phyloP scores from a whole-genome alignment of 2,797 vertebrate genomes.

The Margarornis squamiger region DNA sequence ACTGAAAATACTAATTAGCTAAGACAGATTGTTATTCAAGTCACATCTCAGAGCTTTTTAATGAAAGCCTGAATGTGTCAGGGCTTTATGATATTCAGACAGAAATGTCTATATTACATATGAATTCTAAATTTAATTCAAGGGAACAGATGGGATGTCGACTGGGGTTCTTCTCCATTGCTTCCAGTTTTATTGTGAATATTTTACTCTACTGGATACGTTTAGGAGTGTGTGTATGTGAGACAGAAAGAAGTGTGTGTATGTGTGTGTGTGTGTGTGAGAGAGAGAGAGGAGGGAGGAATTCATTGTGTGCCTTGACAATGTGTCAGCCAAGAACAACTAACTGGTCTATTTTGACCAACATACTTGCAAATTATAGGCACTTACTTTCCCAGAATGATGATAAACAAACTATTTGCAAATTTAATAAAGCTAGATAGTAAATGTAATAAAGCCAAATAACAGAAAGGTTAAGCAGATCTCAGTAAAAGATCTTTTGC shows the following conservation, averaged over 20 bases:
- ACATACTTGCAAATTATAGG: constrained; percentile 47
- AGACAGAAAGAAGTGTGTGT: not conserved
- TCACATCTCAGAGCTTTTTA: constrained; percentile 81
- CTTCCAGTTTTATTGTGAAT: constrained; percentile 75
- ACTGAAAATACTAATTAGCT: constrained; percentile 87
- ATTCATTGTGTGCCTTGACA: constrained; percentile 46
- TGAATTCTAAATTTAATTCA: constrained; percentile 83
- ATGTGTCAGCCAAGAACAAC: constrained; percentile 10
- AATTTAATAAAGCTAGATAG: constrained; percentile 34
- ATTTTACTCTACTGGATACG: constrained; percentile 63
- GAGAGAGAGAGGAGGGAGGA: not conserved
- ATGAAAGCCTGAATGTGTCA: constrained; percentile 83
- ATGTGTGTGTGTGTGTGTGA: not conserved
- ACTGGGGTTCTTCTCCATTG: constrained; percentile 61
- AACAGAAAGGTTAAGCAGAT: constrained; percentile 31
- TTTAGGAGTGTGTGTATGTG: constrained; percentile 5
- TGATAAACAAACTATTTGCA: constrained; percentile 53
- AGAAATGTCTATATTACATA: constrained; percentile 84
- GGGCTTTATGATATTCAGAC: constrained; percentile 79
- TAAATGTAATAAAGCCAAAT: constrained; percentile 31
- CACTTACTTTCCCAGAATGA: constrained; percentile 34
- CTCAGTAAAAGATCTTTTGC: not conserved
- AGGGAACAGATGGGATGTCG: constrained; percentile 80
- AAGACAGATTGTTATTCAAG: constrained; percentile 86
- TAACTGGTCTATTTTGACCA: constrained; percentile 42